These are phyloP conservation scores for Castor canadensis DNA, from an alignment of 2,113 vertebrate genomes.

Conservation along the genomic window DNA sequence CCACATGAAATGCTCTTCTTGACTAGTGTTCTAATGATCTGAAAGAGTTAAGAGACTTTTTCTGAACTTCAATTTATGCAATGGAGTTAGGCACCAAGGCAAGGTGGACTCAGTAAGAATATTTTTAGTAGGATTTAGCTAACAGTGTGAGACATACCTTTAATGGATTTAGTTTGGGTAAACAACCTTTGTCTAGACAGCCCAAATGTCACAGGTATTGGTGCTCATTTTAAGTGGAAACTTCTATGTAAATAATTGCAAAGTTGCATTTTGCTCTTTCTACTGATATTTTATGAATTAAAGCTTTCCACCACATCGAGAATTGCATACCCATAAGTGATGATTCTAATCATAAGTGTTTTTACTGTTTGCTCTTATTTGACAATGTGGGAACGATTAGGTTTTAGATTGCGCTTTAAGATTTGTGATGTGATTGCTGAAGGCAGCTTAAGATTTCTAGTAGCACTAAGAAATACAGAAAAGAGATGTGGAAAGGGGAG, in stretches of 20 bases:
- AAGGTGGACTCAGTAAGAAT: conserved; percentile 71
- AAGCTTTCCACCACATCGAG: background rate
- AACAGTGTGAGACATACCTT: conserved; percentile 77
- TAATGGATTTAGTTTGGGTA: conserved; percentile 82
- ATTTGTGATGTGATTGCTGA: background rate
- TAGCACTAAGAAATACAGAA: background rate
- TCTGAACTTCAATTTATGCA: conserved; percentile 73
- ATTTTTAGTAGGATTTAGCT: conserved; percentile 78
- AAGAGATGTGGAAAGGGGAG: background rate
- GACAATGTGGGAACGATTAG: background rate
- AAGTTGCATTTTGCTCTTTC: conserved; percentile 65
- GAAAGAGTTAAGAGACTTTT: conserved; percentile 74
- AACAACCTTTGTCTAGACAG: conserved; percentile 82
- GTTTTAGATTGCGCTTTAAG: background rate
- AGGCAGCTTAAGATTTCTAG: background rate
- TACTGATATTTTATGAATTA: conserved; percentile 66
- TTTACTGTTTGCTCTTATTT: background rate
- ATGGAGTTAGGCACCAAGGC: conserved; percentile 63
- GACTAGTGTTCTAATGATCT: conserved; percentile 13
- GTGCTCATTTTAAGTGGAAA: conserved; percentile 80
- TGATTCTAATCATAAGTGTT: background rate
- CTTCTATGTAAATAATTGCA: conserved; percentile 73
- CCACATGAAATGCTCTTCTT: background rate
- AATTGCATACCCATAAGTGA: background rate
- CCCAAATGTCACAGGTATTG: conserved; percentile 79